Evolutionary conservation across 2,888 invertebrate genomes (phyloP), one percentile per base, ranked within the genome.

Genomic region (Drosophila robusta): DNA sequence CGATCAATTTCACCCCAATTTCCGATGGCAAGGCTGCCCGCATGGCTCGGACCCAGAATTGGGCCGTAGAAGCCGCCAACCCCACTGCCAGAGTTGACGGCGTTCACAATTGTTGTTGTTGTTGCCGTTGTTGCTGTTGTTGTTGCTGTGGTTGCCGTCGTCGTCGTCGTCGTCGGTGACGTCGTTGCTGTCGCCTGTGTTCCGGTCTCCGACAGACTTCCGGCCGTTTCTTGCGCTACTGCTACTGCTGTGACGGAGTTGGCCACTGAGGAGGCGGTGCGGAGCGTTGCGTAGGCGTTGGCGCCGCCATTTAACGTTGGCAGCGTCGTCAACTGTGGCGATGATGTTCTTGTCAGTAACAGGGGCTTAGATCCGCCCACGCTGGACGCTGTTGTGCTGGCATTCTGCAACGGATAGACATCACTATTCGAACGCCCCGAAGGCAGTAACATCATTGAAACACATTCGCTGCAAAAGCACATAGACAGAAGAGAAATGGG

Each of bases 401-500:
- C 76, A 80, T 76, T 84, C 69, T 90, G 87, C 76, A 88, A 72
- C 83, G 90, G 90, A 81, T 90, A 88, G 73, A 89, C 90, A 89
- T 91, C 91, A 82, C 90, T 90, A 82, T 90, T 91, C 67, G 90
- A 89, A 88, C 91, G 92, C 90, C 92, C 92, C 77, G 91, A 91
- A 91, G 92, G 92, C 91, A 92, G 89, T 82, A 92, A 89, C 92
- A 92, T 92, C 86, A 85, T 92, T 90, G 80, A 89, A 84, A 84
- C 79, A 87, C 91, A 91, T 91, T 89, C 90, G 90, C 90, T 89
- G 76, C 45, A 82, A 65, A n/a, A 26, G 1, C 12, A 55, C 12
- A 44, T 2, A 58, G 9, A 58, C 1, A 56, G 49, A 47, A 58
- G 22, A 42, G 36, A 55, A 49, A 51, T 41, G 51, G 38, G 16